Conservation (phyloP, 2,113 vertebrate genomes). For the Cygnus atratus region DNA sequence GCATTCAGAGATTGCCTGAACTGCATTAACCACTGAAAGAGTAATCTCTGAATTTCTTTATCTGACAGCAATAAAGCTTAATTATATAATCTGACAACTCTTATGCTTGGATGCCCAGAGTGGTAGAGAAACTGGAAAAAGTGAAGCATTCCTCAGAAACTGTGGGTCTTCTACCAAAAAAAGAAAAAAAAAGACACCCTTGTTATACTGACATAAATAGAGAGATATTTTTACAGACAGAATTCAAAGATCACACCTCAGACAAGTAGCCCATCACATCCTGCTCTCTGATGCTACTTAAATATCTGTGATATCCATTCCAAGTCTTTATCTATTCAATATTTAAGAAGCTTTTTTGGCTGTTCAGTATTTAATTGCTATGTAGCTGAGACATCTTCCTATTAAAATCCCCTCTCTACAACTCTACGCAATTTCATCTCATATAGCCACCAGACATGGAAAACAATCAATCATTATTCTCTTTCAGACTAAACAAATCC, state of each 20-base stretch:
- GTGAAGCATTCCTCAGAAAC: conserved; percentile 19
- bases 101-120: not conserved
- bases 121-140: conserved; percentile 18
- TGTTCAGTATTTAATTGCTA: not conserved
- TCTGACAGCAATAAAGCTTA: conserved; percentile 36
- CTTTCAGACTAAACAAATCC: not conserved
- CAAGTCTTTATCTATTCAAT: not conserved
- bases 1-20: no score
- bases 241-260: not conserved
- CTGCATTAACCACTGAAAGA: no score
- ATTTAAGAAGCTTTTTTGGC: not conserved
- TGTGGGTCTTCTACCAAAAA: not conserved
- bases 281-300: not conserved
- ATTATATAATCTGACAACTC: conserved; percentile 44
- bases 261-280: not conserved
- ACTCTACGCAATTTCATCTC: not conserved
- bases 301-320: not conserved
- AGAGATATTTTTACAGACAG: not conserved
- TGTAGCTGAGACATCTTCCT: not conserved
- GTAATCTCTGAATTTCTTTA: conserved; percentile 40
- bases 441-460: not conserved
- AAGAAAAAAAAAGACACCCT: not conserved
- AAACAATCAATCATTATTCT: not conserved
- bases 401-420: not conserved
- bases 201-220: not conserved